Percentiles rank a stretch among this genome's conserved stretches.
phyloP scores from a whole-genome alignment of 2,797 vertebrate species.

The Labroides dimidiatus region DNA sequence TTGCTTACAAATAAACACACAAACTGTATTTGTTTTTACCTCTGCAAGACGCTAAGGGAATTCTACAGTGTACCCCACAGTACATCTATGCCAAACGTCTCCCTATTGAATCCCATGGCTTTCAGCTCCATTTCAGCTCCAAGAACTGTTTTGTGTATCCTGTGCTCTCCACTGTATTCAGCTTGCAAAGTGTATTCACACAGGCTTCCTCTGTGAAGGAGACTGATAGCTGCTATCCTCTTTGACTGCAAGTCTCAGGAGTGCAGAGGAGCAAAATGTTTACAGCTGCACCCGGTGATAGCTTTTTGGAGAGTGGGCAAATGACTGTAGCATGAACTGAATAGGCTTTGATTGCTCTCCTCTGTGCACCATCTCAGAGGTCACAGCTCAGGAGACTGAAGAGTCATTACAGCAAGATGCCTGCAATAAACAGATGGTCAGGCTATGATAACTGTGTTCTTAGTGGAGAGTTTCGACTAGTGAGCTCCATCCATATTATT shows the following conservation, averaged over 20 bases:
- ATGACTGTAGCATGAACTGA: conserved; percentile 64
- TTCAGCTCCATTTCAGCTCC: conserved; percentile 34
- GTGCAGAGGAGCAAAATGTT: conserved; percentile 72
- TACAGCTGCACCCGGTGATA: conserved; percentile 76
- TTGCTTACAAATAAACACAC: conserved; percentile 20
- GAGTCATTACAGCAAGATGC: conserved; percentile 56
- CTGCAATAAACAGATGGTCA: conserved; percentile 61
- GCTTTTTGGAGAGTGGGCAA: conserved; percentile 68
- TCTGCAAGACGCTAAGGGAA: conserved; percentile 27
- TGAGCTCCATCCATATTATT: conserved; percentile 26
- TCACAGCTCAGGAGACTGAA: conserved; percentile 50
- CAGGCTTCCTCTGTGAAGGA: conserved; percentile 60
- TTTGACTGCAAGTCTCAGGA: conserved; percentile 64
- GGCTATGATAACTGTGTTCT: conserved; percentile 23
- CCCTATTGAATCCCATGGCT: conserved; percentile 13
- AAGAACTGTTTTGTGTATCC: conserved; percentile 47
- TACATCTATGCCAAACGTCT: conserved; percentile 9
- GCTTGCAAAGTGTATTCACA: conserved; percentile 54
- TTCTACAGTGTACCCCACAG: conserved; percentile 7
- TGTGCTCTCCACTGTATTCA: conserved; percentile 43
- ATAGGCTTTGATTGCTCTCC: conserved; percentile 68
- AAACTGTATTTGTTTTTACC: conserved; percentile 25
- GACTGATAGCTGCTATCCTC: conserved; percentile 62
- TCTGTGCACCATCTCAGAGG: conserved; percentile 58
- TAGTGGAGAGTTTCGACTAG: conserved; percentile 18